Evolutionary conservation across 1,140 invertebrate genomes (phyloP).

Genomic region (Macrosteles quadrilineatus): DNA sequence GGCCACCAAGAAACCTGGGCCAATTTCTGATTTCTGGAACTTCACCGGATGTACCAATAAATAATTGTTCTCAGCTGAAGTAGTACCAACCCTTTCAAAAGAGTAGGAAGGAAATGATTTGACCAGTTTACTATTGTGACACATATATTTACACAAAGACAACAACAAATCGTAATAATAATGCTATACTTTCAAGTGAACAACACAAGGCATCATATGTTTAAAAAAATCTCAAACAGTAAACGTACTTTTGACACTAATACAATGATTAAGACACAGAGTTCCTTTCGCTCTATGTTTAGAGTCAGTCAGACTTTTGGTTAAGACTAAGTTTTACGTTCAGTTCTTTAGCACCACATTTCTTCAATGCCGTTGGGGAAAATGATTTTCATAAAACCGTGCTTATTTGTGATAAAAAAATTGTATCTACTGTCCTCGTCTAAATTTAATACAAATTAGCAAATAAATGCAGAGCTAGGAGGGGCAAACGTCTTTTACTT

Average conservation of each 20-base stretch:
- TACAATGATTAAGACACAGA: conserved; percentile 38
- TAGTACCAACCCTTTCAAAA: too few relatives aligned
- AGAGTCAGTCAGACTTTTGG: conserved; percentile 40
- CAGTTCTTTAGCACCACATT: conserved; percentile 36
- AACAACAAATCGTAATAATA: conserved; percentile 38
- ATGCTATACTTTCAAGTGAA: conserved; percentile 34
- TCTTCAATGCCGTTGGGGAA: conserved; percentile 28
- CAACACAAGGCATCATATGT: conserved; percentile 34
- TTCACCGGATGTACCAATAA: too few relatives aligned
- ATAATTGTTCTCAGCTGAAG: too few relatives aligned
- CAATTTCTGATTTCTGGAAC: too few relatives aligned
- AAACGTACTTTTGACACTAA: conserved; percentile 27
- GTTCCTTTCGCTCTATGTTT: conserved; percentile 40
- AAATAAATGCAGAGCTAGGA: conserved; percentile 10
- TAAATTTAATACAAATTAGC: conserved; percentile 3
- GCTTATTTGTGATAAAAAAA: background rate
- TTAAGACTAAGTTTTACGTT: conserved; percentile 26
- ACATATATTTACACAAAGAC: conserved; percentile 40
- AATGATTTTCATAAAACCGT: conserved; percentile 26
- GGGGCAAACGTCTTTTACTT: background rate
- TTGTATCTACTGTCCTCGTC: background rate
- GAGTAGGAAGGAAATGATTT: background rate
- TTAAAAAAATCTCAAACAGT: conserved; percentile 3
- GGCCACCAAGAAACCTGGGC: too few relatives aligned
- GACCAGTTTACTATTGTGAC: conserved; percentile 28